Percentiles rank a stretch among this genome's conserved stretches.
These are phyloP conservation scores for Onychomys leucogaster DNA, from an alignment of 2,797 vertebrate genomes.

Conservation along the genomic window DNA sequence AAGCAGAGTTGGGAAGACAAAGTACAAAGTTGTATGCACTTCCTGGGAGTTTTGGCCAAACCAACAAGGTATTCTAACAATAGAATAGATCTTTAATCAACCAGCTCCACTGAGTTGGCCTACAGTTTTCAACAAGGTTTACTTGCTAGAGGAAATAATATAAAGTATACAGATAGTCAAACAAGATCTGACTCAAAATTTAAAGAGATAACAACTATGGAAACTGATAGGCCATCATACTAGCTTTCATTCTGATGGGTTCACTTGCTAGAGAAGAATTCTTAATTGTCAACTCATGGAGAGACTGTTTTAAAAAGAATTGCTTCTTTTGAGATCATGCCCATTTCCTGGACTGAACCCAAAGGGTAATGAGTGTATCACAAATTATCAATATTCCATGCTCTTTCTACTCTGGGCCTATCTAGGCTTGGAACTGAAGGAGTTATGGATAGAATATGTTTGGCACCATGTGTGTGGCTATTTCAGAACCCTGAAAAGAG, in stretches of 20 bases:
- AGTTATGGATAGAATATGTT: no score
- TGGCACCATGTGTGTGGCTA: no score
- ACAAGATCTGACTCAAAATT: background rate
- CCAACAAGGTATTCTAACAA: background rate
- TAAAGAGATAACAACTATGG: background rate
- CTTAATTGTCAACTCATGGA: background rate
- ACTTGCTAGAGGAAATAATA: background rate
- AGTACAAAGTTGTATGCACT: background rate
- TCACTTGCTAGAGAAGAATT: background rate
- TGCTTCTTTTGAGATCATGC: background rate
- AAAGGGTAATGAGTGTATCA: background rate
- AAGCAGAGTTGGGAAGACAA: background rate
- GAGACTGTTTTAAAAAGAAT: background rate
- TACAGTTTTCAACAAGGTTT: background rate
- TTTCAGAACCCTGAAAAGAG: no score
- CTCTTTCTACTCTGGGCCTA: background rate
- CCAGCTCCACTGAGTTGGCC: background rate
- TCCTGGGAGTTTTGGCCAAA: background rate
- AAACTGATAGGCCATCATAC: background rate
- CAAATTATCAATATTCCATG: background rate
- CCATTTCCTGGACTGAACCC: background rate
- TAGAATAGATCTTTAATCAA: background rate
- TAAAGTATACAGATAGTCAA: background rate
- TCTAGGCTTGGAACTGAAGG: background rate
- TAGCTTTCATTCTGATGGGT: background rate